Conservation (phyloP, 2,113 vertebrate species). For the Salvelinus alpinus region DNA sequence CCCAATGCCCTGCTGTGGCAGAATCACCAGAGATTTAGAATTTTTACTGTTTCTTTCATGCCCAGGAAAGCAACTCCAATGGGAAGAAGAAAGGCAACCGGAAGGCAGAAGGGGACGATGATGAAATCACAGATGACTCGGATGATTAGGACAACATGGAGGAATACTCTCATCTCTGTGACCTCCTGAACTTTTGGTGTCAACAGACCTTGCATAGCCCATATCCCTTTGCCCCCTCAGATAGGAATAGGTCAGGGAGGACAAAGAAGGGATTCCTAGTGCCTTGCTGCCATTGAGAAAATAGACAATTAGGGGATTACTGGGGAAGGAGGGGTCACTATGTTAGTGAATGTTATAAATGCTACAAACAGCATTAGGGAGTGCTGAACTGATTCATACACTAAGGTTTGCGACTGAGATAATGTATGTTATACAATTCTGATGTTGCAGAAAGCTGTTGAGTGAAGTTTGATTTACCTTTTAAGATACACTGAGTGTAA, state of each 20-base stretch:
- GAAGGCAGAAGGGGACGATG: slow-evolving; percentile 43
- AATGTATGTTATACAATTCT: no score
- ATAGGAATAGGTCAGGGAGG: no score
- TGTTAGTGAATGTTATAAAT: no score
- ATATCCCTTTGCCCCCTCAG: no score
- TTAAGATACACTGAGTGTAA: no score
- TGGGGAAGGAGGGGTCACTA: no score
- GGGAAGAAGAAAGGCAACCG: slow-evolving; percentile 34
- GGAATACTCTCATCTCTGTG: background rate
- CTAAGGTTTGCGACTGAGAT: no score
- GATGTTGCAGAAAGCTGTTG: no score
- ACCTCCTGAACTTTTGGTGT: background rate
- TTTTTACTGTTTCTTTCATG: slow-evolving; percentile 41
- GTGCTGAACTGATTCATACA: no score
- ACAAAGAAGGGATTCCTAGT: background rate
- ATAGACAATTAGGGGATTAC: no score
- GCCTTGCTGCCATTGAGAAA: background rate
- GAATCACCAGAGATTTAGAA: background rate
- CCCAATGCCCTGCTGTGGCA: background rate
- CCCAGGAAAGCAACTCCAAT: slow-evolving; percentile 53
- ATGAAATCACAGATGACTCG: slow-evolving; percentile 58
- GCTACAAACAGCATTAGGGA: no score
- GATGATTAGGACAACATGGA: background rate
- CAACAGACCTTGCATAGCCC: background rate
- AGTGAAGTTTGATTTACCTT: no score